Conservation (phyloP, 2,113 vertebrate genomes). For the Oncorhynchus keta region DNA sequence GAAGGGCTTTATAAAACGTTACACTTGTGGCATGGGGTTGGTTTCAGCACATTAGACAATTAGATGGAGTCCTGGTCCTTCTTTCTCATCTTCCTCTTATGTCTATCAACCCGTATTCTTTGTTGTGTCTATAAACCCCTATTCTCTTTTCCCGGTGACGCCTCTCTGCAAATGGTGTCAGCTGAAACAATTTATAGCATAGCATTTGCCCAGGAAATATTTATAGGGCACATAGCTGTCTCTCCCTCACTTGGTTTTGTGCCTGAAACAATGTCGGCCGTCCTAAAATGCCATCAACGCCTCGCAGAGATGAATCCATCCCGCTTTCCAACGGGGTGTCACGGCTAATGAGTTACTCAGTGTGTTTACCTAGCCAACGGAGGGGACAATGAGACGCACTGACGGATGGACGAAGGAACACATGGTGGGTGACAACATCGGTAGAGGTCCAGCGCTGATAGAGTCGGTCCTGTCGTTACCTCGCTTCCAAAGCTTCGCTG, state of each 20-base stretch:
- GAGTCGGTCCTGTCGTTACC: no score
- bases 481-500: no score
- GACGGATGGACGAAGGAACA: not conserved
- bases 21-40: no score
- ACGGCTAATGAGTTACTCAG: slow-evolving; percentile 8
- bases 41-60: no score
- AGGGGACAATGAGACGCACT: not conserved
- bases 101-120: not conserved
- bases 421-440: no score
- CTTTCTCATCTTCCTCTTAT: no score
- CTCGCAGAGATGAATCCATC: not conserved
- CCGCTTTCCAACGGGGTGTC: slow-evolving; percentile 1
- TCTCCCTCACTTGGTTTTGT: not conserved
- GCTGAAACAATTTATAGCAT: slow-evolving; percentile 36
- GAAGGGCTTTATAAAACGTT: not conserved
- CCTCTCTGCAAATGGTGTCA: slow-evolving; percentile 1
- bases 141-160: not conserved
- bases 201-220: not conserved
- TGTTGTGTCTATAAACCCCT: not conserved
- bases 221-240: slow-evolving; percentile 10
- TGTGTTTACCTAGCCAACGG: not conserved
- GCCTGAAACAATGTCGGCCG: no score
- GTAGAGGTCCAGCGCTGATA: no score
- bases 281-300: not conserved
- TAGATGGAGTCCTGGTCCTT: no score